Percentiles rank a stretch among this genome's conserved stretches.
Evolutionary conservation across 2,797 vertebrate genomes (phyloP).

Genomic region (Platalea minor): DNA sequence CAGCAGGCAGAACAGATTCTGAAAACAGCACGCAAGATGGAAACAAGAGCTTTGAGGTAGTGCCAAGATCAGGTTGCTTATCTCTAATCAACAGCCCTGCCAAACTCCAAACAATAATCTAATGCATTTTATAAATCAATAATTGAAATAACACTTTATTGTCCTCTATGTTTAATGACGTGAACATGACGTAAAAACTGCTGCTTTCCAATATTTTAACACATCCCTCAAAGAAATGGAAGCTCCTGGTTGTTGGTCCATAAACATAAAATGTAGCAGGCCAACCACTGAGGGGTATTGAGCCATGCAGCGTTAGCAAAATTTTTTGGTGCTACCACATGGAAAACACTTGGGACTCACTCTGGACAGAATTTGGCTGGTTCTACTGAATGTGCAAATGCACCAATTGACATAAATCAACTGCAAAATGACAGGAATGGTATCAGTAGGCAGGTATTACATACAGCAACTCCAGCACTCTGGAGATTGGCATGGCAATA

Average conservation of each 20-base stretch:
- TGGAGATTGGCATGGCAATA: neutral
- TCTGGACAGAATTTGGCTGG: neutral
- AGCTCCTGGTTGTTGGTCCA: neutral
- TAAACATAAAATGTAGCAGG: neutral
- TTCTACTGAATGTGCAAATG: neutral
- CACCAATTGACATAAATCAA: neutral
- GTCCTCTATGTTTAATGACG: neutral
- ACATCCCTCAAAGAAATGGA: neutral
- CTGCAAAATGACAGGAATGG: neutral
- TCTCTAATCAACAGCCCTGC: neutral
- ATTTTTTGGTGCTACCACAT: neutral
- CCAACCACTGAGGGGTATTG: neutral
- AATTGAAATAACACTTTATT: neutral
- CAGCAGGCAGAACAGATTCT: neutral
- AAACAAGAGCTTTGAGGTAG: neutral
- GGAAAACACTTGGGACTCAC: neutral
- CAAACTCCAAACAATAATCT: neutral
- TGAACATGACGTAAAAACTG: neutral
- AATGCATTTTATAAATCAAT: neutral
- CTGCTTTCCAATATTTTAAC: neutral
- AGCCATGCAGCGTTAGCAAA: neutral
- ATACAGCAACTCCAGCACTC: neutral
- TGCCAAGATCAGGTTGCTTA: neutral
- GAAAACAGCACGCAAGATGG: neutral
- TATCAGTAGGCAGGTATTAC: neutral